Evolutionary conservation across 2,888 invertebrate genomes (phyloP).

Genomic region (Octonoba sinensis): DNA sequence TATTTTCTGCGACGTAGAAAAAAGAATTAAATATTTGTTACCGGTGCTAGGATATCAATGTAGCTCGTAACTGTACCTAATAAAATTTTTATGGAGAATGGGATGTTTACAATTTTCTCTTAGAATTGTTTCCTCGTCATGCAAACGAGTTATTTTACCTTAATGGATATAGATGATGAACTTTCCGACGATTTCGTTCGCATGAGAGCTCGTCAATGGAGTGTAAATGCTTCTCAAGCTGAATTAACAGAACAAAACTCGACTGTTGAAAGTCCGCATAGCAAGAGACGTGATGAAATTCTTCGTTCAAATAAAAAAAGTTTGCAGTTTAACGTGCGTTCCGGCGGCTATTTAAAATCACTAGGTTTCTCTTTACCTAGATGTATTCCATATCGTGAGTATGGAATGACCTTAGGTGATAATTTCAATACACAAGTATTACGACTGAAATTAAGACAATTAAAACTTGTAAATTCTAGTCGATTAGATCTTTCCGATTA

Average conservation of each 20-base stretch:
- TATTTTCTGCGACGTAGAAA: too few relatives aligned
- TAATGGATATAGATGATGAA: conserved; percentile 29
- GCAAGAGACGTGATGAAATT: conserved; percentile 17
- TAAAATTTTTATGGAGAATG: neutral
- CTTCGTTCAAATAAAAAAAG: neutral
- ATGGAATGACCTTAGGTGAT: conserved; percentile 20
- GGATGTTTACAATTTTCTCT: neutral
- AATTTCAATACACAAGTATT: conserved; percentile 35
- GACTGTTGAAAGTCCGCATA: conserved; percentile 8
- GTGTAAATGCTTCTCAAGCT: neutral
- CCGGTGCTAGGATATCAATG: too few relatives aligned
- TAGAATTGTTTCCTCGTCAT: too few relatives aligned
- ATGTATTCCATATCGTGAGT: conserved; percentile 31
- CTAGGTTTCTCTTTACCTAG: conserved; percentile 18
- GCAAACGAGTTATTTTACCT: too few relatives aligned
- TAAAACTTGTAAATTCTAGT: conserved; percentile 25
- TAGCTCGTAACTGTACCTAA: too few relatives aligned
- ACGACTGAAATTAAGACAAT: conserved; percentile 19
- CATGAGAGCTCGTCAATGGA: conserved; percentile 20
- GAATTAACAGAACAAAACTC: conserved; percentile 4
- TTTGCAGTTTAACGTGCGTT: conserved; percentile 25
- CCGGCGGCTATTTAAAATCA: neutral
- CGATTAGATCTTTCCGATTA: conserved; percentile 39
- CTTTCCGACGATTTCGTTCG: conserved; percentile 17
- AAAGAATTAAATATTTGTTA: too few relatives aligned